Evolutionary conservation across 1,140 invertebrate species (phyloP), one percentile per base, ranked within the genome.

Genomic region (Elysia chlorotica): DNA sequence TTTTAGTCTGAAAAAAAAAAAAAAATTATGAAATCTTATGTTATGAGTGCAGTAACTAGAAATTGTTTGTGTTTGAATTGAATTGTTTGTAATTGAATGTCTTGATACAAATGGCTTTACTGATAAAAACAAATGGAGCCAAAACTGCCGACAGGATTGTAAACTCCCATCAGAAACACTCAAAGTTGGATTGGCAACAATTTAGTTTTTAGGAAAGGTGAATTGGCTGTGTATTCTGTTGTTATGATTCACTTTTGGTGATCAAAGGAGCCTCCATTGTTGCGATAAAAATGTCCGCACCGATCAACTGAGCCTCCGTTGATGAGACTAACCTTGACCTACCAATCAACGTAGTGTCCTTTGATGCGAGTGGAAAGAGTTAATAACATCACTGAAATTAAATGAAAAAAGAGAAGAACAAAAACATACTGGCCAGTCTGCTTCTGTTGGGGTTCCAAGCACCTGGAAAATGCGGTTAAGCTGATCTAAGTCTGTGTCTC

Each of bases 401-500:
- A 48, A 48, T 48, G n/a, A 48, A 48, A 14, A n/a, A 48, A 48
- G 10, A 48, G 10, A 48, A 54, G 36, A 68, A 23, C 33, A 19
- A 72, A 53, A 54, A 74, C 81, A 78, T 81, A 87, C 86, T 5
- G 84, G 83, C 98, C 98, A 99, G 70, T 91, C 94, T 78, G 95
- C 92, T 82, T 98, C 95, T 25, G 91, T 93, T 1, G 98, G 97
- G 62, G 96, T 97, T 36, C 98, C 98, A 4, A 94, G 79, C 38
- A 92, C 94, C 89, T 94, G 93, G 87, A 99, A 99, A 81, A 99
- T 99, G 85, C 92, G 94, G 0, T 94, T 94, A 1, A 99, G 87
- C 82, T 99, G 98, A 89, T 99, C 97, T 53, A 99, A 88, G 88
- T 99, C 98, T 10, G 95, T 95, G 80, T 99, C 97, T 35, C 98